These are phyloP conservation scores for Epinephelus fuscoguttatus DNA, from an alignment of 2,113 vertebrate species.

Conservation along the genomic window DNA sequence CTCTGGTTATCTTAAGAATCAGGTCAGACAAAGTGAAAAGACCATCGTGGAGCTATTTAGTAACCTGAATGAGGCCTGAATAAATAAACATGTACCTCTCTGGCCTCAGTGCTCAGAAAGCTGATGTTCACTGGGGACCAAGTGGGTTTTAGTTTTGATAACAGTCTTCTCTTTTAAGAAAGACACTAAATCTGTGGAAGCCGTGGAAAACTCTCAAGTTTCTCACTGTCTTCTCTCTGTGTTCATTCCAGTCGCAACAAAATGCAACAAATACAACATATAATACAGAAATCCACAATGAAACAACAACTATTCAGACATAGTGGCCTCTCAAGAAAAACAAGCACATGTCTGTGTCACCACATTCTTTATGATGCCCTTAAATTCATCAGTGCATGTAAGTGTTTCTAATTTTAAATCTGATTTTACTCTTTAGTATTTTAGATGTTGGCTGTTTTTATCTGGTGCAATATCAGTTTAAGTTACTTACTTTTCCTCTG, in stretches of 20 bases:
- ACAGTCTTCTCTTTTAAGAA: constrained; percentile 33
- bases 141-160: constrained; percentile 39
- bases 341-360: no score
- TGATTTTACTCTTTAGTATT: no score
- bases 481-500: no score
- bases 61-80: constrained; percentile 34
- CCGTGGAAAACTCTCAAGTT: not conserved
- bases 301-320: no score
- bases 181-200: constrained; percentile 4
- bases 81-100: constrained; percentile 43
- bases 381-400: no score
- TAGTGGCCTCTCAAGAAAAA: no score
- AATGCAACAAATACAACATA: no score
- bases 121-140: constrained; percentile 27
- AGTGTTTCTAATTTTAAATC: no score
- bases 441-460: no score
- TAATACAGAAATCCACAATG: no score
- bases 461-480: no score
- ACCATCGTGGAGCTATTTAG: constrained; percentile 22
- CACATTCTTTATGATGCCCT: no score
- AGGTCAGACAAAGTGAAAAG: constrained; percentile 18
- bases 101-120: constrained; percentile 24
- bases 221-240: constrained; percentile 3
- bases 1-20: constrained; percentile 8
- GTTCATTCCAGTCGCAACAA: not conserved